These are phyloP conservation scores for Autographa gamma DNA, from an alignment of 2,888 invertebrate species.

Conservation along the genomic window DNA sequence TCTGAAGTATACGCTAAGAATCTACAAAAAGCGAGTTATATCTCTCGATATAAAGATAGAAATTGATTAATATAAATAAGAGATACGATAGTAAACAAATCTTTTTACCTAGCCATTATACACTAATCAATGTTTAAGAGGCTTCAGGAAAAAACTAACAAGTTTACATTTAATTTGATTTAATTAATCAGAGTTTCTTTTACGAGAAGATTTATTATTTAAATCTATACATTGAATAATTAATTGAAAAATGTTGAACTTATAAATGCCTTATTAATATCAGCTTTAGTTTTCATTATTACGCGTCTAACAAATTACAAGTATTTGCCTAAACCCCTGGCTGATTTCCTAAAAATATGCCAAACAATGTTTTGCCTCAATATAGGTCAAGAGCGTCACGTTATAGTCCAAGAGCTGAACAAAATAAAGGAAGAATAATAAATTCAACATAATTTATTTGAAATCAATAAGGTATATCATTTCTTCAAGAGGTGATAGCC, in stretches of 20 bases:
- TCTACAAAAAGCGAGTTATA: background rate
- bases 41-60: background rate
- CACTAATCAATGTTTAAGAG: background rate
- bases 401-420: background rate
- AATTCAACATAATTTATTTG: background rate
- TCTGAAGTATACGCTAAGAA: background rate
- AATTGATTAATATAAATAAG: too few species aligned
- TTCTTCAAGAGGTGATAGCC: slow-evolving; percentile 23
- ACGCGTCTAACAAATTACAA: background rate
- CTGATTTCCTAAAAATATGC: background rate
- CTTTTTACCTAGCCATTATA: slow-evolving; percentile 12
- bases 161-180: too few species aligned
- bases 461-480: slow-evolving; percentile 29
- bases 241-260: too few species aligned
- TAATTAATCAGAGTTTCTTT: too few species aligned
- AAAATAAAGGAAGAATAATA: too few species aligned
- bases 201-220: too few species aligned
- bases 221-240: too few species aligned
- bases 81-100: too few species aligned
- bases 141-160: background rate
- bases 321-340: background rate
- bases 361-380: background rate
- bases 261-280: background rate
- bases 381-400: background rate
- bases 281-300: background rate